Percentiles rank a stretch among this genome's conserved stretches.
Conservation (phyloP, 2,888 invertebrate genomes). For the Mimas tiliae region DNA sequence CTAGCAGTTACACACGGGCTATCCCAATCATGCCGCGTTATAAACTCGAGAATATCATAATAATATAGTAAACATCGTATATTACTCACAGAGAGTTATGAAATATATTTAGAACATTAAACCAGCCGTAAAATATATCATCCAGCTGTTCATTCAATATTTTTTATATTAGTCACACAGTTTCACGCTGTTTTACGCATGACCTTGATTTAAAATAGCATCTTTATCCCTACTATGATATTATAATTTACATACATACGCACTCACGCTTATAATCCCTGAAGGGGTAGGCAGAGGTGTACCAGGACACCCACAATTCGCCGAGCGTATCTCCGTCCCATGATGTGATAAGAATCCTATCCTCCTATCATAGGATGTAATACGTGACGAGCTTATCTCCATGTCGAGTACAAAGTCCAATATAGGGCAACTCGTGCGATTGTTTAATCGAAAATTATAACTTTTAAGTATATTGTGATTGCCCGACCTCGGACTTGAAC, state of each 20-base stretch:
- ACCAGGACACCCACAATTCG: too few species aligned
- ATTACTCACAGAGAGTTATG: background rate
- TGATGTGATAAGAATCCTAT: background rate
- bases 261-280: too few species aligned
- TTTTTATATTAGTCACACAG: background rate
- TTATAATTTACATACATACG: background rate
- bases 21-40: constrained; percentile 18
- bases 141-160: constrained; percentile 17
- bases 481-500: too few species aligned
- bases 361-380: too few species aligned
- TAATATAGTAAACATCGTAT: constrained; percentile 18
- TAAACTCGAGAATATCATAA: background rate
- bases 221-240: background rate
- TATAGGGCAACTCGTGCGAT: too few species aligned
- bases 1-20: background rate
- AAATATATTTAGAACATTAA: background rate
- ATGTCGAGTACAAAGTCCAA: too few species aligned
- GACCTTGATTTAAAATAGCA: background rate
- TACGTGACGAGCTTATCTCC: too few species aligned
- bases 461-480: too few species aligned
- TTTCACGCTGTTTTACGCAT: background rate
- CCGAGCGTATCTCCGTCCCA: background rate
- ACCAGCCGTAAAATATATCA: background rate
- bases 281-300: too few species aligned
- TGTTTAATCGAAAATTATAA: too few species aligned